Conservation (phyloP, 92 coral and sea anemone species). For the Porites lobata region DNA sequence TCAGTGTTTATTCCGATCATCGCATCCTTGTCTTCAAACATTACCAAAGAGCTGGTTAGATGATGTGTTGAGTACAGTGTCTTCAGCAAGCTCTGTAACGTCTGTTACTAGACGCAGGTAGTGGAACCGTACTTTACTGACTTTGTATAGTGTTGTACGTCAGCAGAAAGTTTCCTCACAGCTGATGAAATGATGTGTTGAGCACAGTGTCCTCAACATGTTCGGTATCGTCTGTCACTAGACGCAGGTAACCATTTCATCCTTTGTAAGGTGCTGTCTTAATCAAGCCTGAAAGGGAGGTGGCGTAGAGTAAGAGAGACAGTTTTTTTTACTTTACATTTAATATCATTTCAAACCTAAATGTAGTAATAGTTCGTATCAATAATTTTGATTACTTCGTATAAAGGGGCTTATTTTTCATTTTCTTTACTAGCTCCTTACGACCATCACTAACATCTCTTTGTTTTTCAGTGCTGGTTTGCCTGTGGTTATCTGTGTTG, state of each 20-base stretch:
- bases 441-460: background rate
- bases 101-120: slow-evolving; percentile 91
- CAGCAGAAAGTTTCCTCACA: background rate
- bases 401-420: no score
- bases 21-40: slow-evolving; percentile 48
- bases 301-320: background rate
- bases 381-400: no score
- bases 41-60: slow-evolving; percentile 64
- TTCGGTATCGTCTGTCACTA: no score
- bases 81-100: slow-evolving; percentile 32
- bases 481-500: slow-evolving; percentile 69
- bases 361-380: no score
- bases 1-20: slow-evolving; percentile 65
- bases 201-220: background rate
- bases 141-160: background rate
- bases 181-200: background rate
- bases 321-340: background rate
- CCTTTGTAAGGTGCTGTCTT: no score
- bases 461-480: slow-evolving; percentile 74
- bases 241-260: no score
- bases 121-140: background rate
- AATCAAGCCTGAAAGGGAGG: no score
- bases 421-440: no score
- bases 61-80: slow-evolving; percentile 47
- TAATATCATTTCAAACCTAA: no score